Percentiles rank a stretch among this genome's conserved stretches.
Conservation (phyloP, 1,140 invertebrate genomes). For the Listronotus bonariensis region DNA sequence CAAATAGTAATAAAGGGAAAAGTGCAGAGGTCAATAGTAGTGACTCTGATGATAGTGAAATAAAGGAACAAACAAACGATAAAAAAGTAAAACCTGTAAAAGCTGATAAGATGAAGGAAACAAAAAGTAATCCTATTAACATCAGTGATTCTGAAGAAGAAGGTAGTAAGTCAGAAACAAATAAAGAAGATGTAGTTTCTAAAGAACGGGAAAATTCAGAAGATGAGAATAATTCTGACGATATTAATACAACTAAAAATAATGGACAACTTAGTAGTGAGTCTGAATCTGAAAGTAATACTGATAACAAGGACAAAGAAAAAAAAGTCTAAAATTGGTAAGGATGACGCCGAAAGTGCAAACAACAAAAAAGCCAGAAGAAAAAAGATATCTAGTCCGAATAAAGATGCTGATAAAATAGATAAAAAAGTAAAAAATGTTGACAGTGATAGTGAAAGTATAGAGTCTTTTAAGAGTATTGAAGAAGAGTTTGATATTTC, state of each 20-base stretch:
- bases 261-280: too few relatives aligned
- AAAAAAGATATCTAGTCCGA: too few relatives aligned
- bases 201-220: too few relatives aligned
- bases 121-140: not conserved
- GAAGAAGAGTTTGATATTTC: too few relatives aligned
- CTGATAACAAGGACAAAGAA: not conserved
- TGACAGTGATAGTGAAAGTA: too few relatives aligned
- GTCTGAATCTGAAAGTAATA: too few relatives aligned
- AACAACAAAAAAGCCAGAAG: too few relatives aligned
- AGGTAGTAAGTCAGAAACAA: not conserved
- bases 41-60: not conserved
- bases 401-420: too few relatives aligned
- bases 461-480: too few relatives aligned
- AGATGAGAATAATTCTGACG: not conserved
- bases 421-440: too few relatives aligned
- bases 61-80: not conserved
- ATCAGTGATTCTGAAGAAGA: not conserved
- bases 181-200: not conserved
- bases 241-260: too few relatives aligned
- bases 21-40: not conserved
- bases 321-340: not conserved
- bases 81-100: not conserved
- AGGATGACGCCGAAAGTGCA: too few relatives aligned
- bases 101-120: not conserved
- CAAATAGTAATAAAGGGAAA: not conserved